A percentile compares a stretch with the other conserved stretches of the same genome.
phyloP scores from a whole-genome alignment of 2,113 vertebrate genomes.

The Pterocles gutturalis region DNA sequence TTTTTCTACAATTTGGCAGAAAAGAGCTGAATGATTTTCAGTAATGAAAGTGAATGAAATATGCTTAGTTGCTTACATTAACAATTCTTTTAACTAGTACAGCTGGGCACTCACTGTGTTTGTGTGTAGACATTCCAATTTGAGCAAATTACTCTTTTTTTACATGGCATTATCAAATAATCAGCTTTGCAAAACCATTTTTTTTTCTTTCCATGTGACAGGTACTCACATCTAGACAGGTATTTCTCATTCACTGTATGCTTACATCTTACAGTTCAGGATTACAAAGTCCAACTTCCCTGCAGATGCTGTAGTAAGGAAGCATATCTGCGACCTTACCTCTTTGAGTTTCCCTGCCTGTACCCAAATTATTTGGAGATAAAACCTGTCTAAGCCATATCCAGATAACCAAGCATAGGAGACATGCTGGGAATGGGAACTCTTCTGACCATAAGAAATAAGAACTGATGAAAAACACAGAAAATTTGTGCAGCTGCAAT shows the following conservation, averaged over 20 bases:
- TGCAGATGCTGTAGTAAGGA: neutral
- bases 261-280: neutral
- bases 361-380: neutral
- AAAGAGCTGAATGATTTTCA: neutral
- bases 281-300: neutral
- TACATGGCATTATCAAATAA: neutral
- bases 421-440: neutral
- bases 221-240: neutral
- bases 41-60: neutral
- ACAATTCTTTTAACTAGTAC: neutral
- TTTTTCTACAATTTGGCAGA: neutral
- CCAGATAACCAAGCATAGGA: neutral
- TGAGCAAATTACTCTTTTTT: neutral
- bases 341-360: neutral
- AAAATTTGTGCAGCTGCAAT: neutral
- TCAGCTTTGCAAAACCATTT: too few relatives aligned
- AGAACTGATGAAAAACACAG: neutral
- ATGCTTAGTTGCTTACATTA: neutral
- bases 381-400: neutral
- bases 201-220: neutral
- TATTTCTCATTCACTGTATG: neutral
- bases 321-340: neutral
- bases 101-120: neutral
- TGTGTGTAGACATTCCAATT: neutral
- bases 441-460: neutral